Evolutionary conservation across 2,888 invertebrate genomes (phyloP), one percentile per base, ranked within the genome.

Genomic region (Hybos culiciformis): DNA sequence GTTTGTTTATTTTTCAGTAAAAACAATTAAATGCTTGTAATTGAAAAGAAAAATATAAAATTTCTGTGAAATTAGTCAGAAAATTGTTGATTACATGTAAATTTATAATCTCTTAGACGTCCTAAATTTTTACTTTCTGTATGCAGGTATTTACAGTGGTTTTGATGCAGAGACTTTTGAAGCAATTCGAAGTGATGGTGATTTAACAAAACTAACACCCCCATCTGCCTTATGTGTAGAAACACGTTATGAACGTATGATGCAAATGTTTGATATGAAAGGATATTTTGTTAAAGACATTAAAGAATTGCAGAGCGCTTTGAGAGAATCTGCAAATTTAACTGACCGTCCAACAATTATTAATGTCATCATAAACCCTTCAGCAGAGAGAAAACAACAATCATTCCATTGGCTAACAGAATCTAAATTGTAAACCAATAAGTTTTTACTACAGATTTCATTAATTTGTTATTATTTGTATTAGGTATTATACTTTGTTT

Each of bases 131-230:
- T n/a, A n/a, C n/a, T n/a, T n/a, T n/a, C n/a, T n/a, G n/a, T n/a
- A n/a, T n/a, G n/a, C n/a, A n/a, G n/a, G 96, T 18, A 96, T 96
- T 58, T 90, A 88, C 61, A 77, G 82, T 40, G 96, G 96, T 6
- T 73, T 93, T 48, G 82, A 84, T 56, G 71, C 75, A 48, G 82
- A 86, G 17, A 76, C 78, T 8, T 84, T 80, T 67, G 68, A 74
- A 31, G 77, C 79, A 37, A 71, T 90, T 36, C 79, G 80, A 54
- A 70, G 71, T 3, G 70, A 72, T 41, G 83, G 81, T 11, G 83
- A 86, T 50, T 67, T 82, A 36, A 73, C 85, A 3, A 72, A 81
- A 60, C 77, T 78, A 47, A 80, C 84, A 29, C 91, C 92, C 31
- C 91, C 94, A 0, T 83, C 83, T 15, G 77, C 83, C 1, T 70